Base-by-base conservation (phyloP, 2,888 invertebrate species). In the Drosophila leonis region DNA sequence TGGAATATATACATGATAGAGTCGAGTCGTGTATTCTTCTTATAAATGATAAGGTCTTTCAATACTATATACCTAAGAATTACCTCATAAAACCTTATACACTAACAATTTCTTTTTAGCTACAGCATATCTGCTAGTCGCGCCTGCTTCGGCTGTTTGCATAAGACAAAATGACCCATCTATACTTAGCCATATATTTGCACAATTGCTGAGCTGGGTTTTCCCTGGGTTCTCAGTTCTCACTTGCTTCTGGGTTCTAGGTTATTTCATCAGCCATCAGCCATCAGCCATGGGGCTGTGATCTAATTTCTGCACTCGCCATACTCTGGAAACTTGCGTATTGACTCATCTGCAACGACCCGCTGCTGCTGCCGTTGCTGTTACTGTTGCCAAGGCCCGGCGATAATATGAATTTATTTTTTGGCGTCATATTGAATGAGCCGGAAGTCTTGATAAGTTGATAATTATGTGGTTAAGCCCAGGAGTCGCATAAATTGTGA, bases 141-240 rank as follows among this genome's bases (percentile, higher is more conserved):
- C 3, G 18, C 27, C 10, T 20, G 18, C 27, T 12, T 8, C 4
- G 4, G 0, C 20, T 48, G 42, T 27, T 60, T 74, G 44, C 35
- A 41, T 48, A 52, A 42, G 48, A 64, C 68, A 51, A 44, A 70
- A 33, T 76, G 76, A 76, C 72, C 72, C 60, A 76, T 65, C 67
- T 65, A 72, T 57, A 61, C 15, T 52, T 42, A 18, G 48, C 35
- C 44, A 49, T 37, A 44, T 76, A 54, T 77, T 69, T 77, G 60
- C 52, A 65, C 69, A 77, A 79, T 42, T 72, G 79, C 60, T 67
- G 66, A 61, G 72, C 56, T 55, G 75, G 75, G 51, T 78, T 78
- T 76, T 67, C 57, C 67, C 65, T 35, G 15, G 39, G 33, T 33
- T 65, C 46, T 39, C 37, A 10, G 46, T 48, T 65, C 42, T 51